Conservation (phyloP, 2,888 invertebrate species). For the Auanema sp. region DNA sequence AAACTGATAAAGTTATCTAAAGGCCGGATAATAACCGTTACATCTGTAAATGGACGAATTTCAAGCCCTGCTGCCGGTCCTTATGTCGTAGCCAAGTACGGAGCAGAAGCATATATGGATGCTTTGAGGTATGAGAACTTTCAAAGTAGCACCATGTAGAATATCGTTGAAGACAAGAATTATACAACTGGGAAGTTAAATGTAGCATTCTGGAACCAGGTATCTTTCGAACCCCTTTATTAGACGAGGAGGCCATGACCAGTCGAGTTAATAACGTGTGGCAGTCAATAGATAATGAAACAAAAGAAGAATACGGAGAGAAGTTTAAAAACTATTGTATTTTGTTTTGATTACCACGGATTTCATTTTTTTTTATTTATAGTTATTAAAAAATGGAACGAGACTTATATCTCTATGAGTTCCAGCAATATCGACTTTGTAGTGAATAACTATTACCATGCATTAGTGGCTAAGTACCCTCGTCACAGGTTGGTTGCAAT, state of each 20-base stretch:
- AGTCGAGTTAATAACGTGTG: slow-evolving; percentile 47
- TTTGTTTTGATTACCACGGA: too few species aligned
- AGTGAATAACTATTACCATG: slow-evolving; percentile 58
- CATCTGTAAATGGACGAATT: slow-evolving; percentile 64
- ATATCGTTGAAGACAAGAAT: slow-evolving; percentile 42
- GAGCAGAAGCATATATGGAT: slow-evolving; percentile 55
- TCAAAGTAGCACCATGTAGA: background rate
- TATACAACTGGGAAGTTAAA: slow-evolving; percentile 45
- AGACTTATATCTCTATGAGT: slow-evolving; percentile 37
- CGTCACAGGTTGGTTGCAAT: slow-evolving; percentile 23
- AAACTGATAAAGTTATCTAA: slow-evolving; percentile 47
- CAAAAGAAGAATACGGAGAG: slow-evolving; percentile 49
- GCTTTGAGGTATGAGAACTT: slow-evolving; percentile 34
- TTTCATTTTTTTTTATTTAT: slow-evolving; percentile 11
- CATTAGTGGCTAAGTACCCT: slow-evolving; percentile 53
- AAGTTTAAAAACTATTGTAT: slow-evolving; percentile 51
- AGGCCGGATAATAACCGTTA: slow-evolving; percentile 66
- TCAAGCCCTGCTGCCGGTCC: slow-evolving; percentile 53
- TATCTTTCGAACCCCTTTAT: slow-evolving; percentile 50
- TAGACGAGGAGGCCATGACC: slow-evolving; percentile 40
- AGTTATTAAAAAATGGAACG: slow-evolving; percentile 49
- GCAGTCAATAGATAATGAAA: slow-evolving; percentile 36
- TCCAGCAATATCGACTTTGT: slow-evolving; percentile 50
- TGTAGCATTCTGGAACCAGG: slow-evolving; percentile 54
- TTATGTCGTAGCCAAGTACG: slow-evolving; percentile 52